A percentile compares a stretch with the other conserved stretches of the same genome.
Evolutionary conservation across 1,140 invertebrate species (phyloP).

Genomic region (Achroia grisella): DNA sequence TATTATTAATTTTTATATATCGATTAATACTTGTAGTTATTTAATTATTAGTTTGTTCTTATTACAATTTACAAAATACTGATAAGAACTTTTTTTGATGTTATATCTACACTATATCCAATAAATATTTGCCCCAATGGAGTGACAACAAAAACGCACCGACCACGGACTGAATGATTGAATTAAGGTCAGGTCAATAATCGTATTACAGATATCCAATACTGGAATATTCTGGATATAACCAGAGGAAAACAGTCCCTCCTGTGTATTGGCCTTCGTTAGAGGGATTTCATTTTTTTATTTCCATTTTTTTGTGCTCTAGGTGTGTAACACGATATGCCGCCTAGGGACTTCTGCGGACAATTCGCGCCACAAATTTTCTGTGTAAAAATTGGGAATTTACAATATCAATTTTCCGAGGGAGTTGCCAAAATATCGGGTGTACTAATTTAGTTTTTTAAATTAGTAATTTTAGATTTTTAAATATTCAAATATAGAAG

Average conservation of each 20-base stretch:
- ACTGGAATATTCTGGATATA: conserved; percentile 46
- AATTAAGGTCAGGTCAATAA: conserved; percentile 68
- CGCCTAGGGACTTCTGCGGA: conserved; percentile 46
- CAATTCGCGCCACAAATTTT: conserved; percentile 60
- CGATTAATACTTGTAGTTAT: no score
- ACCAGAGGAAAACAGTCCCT: conserved; percentile 49
- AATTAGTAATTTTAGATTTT: neutral
- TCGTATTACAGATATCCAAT: conserved; percentile 68
- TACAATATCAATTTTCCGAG: conserved; percentile 37
- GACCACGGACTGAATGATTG: conserved; percentile 41
- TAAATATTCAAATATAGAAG: no score
- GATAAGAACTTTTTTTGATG: no score
- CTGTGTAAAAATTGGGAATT: conserved; percentile 52
- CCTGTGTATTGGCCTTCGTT: conserved; percentile 65
- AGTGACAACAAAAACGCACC: conserved; percentile 42
- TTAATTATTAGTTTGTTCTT: no score
- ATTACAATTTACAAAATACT: no score
- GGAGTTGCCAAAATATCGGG: conserved; percentile 20
- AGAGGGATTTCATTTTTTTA: conserved; percentile 63
- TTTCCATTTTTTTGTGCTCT: conserved; percentile 42
- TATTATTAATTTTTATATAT: no score
- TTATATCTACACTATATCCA: no score
- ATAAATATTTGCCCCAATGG: neutral
- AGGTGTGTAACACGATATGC: conserved; percentile 51
- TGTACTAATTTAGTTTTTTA: conserved; percentile 3